Base-by-base conservation (phyloP, 2,888 invertebrate genomes). In the Sisyra terminalis region DNA sequence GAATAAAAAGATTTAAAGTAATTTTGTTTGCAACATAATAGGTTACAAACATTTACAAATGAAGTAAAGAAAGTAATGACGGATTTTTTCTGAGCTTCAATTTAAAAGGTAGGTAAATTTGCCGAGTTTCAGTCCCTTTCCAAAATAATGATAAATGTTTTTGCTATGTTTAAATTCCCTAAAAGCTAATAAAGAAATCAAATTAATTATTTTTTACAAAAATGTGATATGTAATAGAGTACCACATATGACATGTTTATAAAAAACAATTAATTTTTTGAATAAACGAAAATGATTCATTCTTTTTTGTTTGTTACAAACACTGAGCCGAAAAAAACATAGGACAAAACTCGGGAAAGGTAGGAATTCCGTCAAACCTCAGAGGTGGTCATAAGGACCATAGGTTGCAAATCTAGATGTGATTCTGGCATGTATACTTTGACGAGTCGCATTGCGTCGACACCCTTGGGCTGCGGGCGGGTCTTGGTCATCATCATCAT, bases 201-300 rank as follows among this genome's bases (percentile, higher is more conserved):
- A n/a, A n/a, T n/a, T n/a, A n/a, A n/a, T n/a, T n/a, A n/a, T n/a
- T n/a, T n/a, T n/a, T n/a, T n/a, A n/a, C n/a, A n/a, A n/a, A n/a
- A n/a, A n/a, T n/a, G n/a, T n/a, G n/a, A 24, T 24, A 24, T 24
- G 24, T 24, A 5, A 32, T 3, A 32, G 6, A 6, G 8, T 13
- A 32, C n/a, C 4, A 32, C 6, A 32, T 13, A 32, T 13, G 8
- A 32, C 3, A 32, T 32, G n/a, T 32, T 32, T 9, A n/a, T 13
- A n/a, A 32, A 32, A 29, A 29, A 29, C n/a, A 9, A 5, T 14
- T 13, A 32, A 51, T 56, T 51, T 65, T 62, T 40, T 66, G 66
- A 40, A 60, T 65, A 2, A 50, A 47, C 0, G 64, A 48, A 50
- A 66, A 64, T 0, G 65, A 61, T 7, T 65, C 64, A 46, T 59